Evolutionary conservation across 2,797 vertebrate species (phyloP).

Genomic region (Alcedo quadribrachys): DNA sequence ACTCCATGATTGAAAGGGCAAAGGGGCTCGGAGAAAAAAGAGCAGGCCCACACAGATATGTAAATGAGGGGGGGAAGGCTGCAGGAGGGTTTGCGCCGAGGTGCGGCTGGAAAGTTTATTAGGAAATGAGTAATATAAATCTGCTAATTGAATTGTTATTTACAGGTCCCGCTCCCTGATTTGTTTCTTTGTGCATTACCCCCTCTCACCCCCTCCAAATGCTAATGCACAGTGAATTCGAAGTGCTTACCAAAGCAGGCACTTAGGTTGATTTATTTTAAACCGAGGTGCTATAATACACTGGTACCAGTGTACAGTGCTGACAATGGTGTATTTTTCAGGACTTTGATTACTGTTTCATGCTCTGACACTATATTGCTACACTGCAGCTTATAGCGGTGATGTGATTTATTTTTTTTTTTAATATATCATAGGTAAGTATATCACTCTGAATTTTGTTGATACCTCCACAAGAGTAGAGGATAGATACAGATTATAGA

Average conservation of each 20-base stretch:
- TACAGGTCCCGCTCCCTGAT: conserved; percentile 50
- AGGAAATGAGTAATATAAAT: conserved; percentile 62
- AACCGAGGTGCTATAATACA: conserved; percentile 4
- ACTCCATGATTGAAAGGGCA: conserved; percentile 99
- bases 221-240: background rate
- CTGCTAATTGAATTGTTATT: conserved; percentile 69
- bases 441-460: conserved; percentile 44
- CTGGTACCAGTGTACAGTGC: conserved; percentile 11
- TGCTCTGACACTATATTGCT: conserved; percentile 23
- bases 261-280: conserved; percentile 55
- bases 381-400: background rate
- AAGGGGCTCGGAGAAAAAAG: conserved; percentile 89
- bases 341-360: conserved; percentile 59
- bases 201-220: background rate
- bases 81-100: conserved; percentile 68
- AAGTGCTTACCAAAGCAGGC: conserved; percentile 68
- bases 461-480: background rate
- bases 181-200: conserved; percentile 53
- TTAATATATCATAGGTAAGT: conserved; percentile 15
- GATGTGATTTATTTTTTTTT: conserved; percentile 34
- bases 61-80: conserved; percentile 87
- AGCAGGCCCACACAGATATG: conserved; percentile 88
- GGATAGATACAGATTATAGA: background rate
- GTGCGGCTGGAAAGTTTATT: conserved; percentile 68
- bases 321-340: conserved; percentile 47